Conservation (phyloP, 2,113 vertebrate species). For the Morphnarchus princeps region DNA sequence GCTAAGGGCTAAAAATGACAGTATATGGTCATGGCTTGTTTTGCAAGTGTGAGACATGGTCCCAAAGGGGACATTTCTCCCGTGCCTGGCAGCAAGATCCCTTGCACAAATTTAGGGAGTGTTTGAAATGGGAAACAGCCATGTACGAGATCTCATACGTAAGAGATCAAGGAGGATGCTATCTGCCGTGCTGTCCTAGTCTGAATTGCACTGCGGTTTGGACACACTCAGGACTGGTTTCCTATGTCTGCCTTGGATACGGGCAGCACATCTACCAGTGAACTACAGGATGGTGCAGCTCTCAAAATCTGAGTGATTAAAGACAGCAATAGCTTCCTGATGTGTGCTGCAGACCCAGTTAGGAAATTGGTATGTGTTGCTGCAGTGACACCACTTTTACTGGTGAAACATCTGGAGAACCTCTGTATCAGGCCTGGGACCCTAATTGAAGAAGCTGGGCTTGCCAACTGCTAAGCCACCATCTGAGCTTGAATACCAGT, state of each 20-base stretch:
- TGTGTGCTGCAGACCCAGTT: neutral
- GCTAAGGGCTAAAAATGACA: neutral
- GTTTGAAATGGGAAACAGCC: neutral
- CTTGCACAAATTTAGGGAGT: neutral
- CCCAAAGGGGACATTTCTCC: neutral
- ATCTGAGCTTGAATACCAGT: neutral
- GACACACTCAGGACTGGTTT: neutral
- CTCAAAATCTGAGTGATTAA: neutral
- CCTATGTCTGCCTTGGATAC: neutral
- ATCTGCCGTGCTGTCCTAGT: fast-evolving
- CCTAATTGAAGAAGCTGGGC: neutral
- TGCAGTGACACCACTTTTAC: neutral
- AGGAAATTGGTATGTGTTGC: neutral
- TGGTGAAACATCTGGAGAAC: neutral
- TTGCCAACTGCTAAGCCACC: neutral
- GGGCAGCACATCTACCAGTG: neutral
- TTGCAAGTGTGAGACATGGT: neutral
- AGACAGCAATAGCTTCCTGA: neutral
- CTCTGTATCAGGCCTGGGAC: neutral
- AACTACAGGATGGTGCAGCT: neutral
- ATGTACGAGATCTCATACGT: neutral
- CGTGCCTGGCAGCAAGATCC: fast-evolving
- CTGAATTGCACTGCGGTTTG: neutral
- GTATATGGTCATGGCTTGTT: neutral
- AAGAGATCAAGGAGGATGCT: neutral